These are phyloP conservation scores for Glaucidium brasilianum DNA, from an alignment of 2,113 vertebrate species.

Conservation along the genomic window DNA sequence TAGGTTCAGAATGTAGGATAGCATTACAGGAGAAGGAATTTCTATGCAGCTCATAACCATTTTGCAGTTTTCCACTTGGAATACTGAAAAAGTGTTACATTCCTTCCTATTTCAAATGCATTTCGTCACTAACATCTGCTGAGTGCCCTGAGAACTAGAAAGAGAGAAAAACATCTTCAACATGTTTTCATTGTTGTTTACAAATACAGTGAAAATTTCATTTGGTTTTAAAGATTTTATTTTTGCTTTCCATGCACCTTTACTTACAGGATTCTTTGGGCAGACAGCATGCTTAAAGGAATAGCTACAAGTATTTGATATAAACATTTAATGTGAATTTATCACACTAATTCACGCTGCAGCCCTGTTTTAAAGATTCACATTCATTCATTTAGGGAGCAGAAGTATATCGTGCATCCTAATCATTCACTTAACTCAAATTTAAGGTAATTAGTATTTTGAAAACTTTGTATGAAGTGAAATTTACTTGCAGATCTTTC, in stretches of 20 bases:
- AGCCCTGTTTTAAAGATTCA: not conserved
- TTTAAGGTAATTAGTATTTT: constrained; percentile 10
- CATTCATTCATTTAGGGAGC: not conserved
- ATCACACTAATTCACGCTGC: not conserved
- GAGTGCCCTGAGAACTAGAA: not conserved
- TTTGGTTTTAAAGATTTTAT: not conserved
- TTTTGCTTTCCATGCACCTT: not conserved
- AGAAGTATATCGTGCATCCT: not conserved
- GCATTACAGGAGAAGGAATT: not conserved
- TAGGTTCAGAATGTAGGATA: not conserved
- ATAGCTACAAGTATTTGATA: not conserved
- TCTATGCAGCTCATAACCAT: not conserved
- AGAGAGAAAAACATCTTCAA: not conserved
- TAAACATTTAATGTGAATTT: not conserved
- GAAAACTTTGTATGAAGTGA: not conserved
- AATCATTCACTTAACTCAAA: not conserved
- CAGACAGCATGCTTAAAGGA: not conserved
- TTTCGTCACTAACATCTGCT: not conserved
- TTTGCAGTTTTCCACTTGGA: not conserved
- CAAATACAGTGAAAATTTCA: no score
- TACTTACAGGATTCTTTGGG: not conserved
- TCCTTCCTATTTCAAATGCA: not conserved
- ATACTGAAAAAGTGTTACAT: not conserved
- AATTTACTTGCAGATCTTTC: not conserved
- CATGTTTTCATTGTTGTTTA: not conserved